phyloP scores from a whole-genome alignment of 2,797 vertebrate genomes.

The Vultur gryphus region DNA sequence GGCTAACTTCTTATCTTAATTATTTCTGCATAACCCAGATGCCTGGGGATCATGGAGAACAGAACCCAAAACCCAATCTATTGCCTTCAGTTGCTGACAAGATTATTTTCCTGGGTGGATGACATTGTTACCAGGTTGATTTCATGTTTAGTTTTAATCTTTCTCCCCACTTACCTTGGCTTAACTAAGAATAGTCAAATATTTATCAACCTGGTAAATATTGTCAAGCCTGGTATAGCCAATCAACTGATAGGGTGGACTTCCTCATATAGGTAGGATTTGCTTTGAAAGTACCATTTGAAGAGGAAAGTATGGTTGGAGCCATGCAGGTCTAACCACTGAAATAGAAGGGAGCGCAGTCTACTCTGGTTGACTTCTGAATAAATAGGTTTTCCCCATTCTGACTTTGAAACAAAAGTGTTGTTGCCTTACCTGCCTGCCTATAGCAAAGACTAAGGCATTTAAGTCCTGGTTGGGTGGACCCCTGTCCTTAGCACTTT shows the following conservation, averaged over 20 bases:
- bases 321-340: neutral
- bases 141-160: neutral
- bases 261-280: neutral
- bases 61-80: neutral
- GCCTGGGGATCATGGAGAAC: neutral
- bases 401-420: neutral
- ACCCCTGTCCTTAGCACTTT: neutral
- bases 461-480: neutral
- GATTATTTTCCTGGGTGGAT: neutral
- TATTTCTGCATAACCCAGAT: neutral
- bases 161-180: neutral
- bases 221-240: neutral
- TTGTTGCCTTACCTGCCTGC: neutral
- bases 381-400: neutral
- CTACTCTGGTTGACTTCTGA: neutral
- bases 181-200: neutral
- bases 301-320: neutral
- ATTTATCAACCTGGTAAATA: neutral
- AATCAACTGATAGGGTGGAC: neutral
- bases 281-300: neutral
- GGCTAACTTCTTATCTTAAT: neutral
- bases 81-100: neutral
- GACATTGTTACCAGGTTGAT: neutral
- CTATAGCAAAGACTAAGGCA: neutral
- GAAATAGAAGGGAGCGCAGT: fast-evolving